Percentiles rank a stretch among this genome's conserved stretches.
phyloP scores from a whole-genome alignment of 2,113 vertebrate species.

The Bubo scandiacus region DNA sequence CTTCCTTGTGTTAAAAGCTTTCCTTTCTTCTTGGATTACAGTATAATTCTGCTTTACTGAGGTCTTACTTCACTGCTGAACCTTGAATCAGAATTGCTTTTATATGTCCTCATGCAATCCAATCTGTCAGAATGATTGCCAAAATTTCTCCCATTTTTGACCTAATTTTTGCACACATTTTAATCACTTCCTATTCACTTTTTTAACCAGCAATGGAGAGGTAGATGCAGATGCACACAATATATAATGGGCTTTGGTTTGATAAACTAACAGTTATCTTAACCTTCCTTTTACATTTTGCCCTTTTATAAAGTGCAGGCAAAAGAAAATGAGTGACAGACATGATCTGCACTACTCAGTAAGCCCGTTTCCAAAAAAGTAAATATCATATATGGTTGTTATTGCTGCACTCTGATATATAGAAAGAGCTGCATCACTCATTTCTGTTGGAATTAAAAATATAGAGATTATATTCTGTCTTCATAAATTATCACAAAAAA shows the following conservation, averaged over 20 bases:
- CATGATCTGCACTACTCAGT: background rate
- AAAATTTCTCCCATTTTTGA: background rate
- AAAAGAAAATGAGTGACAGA: background rate
- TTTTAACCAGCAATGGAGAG: background rate
- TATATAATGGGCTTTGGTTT: background rate
- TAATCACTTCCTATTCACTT: background rate
- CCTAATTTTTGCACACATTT: background rate
- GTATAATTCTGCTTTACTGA: background rate
- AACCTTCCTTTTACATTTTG: background rate
- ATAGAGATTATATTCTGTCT: background rate
- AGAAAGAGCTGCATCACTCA: background rate
- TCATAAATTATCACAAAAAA: slow-evolving; percentile 10
- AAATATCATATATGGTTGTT: background rate
- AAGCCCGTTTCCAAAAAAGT: background rate
- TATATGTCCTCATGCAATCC: background rate
- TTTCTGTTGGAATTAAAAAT: slow-evolving; percentile 7
- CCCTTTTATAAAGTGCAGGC: background rate
- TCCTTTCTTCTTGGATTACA: background rate
- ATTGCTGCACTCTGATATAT: background rate
- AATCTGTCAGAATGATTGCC: background rate
- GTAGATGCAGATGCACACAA: background rate
- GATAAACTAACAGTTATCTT: background rate
- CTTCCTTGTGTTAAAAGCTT: background rate
- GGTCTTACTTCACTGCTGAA: background rate
- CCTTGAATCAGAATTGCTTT: background rate